Percentiles rank a stretch among this genome's conserved stretches.
phyloP scores from a whole-genome alignment of 2,797 vertebrate genomes.

The Pipistrellus nathusii region DNA sequence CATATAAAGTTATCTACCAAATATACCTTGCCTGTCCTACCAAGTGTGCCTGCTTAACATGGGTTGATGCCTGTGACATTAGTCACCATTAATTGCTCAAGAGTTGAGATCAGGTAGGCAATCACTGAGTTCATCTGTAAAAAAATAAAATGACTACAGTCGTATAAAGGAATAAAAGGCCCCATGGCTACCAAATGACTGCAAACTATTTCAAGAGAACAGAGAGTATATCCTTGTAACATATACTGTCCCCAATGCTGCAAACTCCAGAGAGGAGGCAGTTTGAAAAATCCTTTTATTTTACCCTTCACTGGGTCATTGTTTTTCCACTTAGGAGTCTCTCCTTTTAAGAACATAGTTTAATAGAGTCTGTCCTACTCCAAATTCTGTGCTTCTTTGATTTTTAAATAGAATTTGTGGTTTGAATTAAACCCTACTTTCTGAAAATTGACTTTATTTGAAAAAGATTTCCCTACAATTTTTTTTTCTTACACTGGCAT shows the following conservation, averaged over 20 bases:
- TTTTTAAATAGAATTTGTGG: conserved; percentile 53
- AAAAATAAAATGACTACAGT: conserved; percentile 60
- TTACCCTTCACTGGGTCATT: background rate
- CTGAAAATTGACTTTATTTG: conserved; percentile 40
- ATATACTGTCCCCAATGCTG: background rate
- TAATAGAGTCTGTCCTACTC: background rate
- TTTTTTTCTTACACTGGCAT: background rate
- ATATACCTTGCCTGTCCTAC: conserved; percentile 53
- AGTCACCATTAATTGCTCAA: conserved; percentile 77
- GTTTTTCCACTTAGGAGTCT: background rate
- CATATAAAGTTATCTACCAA: conserved; percentile 75
- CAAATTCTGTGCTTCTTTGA: background rate
- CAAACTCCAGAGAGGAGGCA: background rate
- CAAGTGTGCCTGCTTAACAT: background rate
- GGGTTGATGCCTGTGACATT: conserved; percentile 45
- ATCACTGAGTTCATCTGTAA: conserved; percentile 75
- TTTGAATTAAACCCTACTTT: conserved; percentile 7
- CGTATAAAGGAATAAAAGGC: conserved; percentile 63
- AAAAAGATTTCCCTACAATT: background rate
- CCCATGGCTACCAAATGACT: background rate
- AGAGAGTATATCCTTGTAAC: background rate
- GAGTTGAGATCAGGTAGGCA: conserved; percentile 68
- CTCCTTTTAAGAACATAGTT: background rate
- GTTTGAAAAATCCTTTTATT: background rate
- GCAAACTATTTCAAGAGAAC: background rate